These are phyloP conservation scores for Timema cristinae DNA, from an alignment of 2,888 invertebrate species.

Conservation along the genomic window DNA sequence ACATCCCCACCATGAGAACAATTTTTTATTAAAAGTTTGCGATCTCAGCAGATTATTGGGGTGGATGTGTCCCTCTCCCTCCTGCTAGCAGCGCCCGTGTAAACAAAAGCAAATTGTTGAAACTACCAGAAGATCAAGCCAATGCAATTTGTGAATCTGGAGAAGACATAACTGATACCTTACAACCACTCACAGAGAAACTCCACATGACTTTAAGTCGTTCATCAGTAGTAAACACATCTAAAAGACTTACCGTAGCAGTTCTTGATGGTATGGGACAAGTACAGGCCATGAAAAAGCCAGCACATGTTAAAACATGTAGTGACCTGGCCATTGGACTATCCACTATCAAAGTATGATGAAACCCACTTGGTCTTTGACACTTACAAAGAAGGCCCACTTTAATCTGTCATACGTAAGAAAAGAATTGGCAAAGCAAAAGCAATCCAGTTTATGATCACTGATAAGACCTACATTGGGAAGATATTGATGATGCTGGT, in stretches of 20 bases:
- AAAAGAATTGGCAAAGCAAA: too few relatives aligned
- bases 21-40: too few relatives aligned
- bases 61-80: too few relatives aligned
- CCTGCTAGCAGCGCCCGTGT: too few relatives aligned
- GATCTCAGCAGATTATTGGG: too few relatives aligned
- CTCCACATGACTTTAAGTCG: neutral
- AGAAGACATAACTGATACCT: slow-evolving; percentile 2
- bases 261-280: slow-evolving; percentile 14
- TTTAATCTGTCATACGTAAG: neutral
- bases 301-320: slow-evolving; percentile 9
- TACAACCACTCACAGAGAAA: neutral
- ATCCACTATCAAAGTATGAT: neutral
- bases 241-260: slow-evolving; percentile 6
- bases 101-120: neutral
- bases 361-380: slow-evolving; percentile 18
- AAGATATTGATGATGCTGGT: too few relatives aligned
- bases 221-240: neutral
- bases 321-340: slow-evolving; percentile 15
- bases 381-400: neutral
- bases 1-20: too few relatives aligned
- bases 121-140: neutral
- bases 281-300: slow-evolving; percentile 16
- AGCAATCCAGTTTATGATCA: too few relatives aligned
- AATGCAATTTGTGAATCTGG: neutral
- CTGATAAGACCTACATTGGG: too few relatives aligned